Percentiles rank a stretch among this genome's conserved stretches.
Evolutionary conservation across 2,888 invertebrate genomes (phyloP).

Genomic region (Gari tellinella): DNA sequence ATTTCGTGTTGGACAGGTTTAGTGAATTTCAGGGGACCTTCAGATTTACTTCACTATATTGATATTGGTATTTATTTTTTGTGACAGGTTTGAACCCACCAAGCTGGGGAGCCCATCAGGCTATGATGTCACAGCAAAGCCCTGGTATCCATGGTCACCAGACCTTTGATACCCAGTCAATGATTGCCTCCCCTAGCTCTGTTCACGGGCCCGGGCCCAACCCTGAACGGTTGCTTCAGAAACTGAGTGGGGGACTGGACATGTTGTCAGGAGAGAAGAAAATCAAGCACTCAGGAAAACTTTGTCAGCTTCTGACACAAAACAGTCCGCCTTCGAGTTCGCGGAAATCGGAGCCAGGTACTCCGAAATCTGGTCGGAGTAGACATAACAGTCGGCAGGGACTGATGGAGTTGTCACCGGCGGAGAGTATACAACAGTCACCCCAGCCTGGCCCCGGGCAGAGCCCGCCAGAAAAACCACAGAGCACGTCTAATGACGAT

Average conservation of each 20-base stretch:
- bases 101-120: slow-evolving; percentile 13
- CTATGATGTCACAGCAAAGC: slow-evolving; percentile 12
- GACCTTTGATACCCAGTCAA: slow-evolving; percentile 9
- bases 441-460: slow-evolving; percentile 78
- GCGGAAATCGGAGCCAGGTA: slow-evolving; percentile 39
- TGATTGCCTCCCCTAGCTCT: background rate
- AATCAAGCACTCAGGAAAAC: slow-evolving; percentile 66
- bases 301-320: slow-evolving; percentile 75
- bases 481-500: slow-evolving; percentile 81
- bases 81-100: slow-evolving; percentile 11
- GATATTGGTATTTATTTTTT: too few relatives aligned
- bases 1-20: too few relatives aligned
- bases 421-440: slow-evolving; percentile 76
- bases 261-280: slow-evolving; percentile 33
- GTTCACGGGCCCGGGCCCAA: too few relatives aligned
- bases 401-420: slow-evolving; percentile 68
- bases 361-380: slow-evolving; percentile 40
- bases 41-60: too few relatives aligned
- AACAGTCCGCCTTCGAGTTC: slow-evolving; percentile 53
- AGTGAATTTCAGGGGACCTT: too few relatives aligned
- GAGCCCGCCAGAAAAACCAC: slow-evolving; percentile 80
- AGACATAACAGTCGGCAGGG: slow-evolving; percentile 54
- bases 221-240: slow-evolving; percentile 27
- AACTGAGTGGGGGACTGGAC: slow-evolving; percentile 22
- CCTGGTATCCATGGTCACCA: slow-evolving; percentile 6